Evolutionary conservation across 1,140 invertebrate species (phyloP).

Genomic region (Globodera rostochiensis): DNA sequence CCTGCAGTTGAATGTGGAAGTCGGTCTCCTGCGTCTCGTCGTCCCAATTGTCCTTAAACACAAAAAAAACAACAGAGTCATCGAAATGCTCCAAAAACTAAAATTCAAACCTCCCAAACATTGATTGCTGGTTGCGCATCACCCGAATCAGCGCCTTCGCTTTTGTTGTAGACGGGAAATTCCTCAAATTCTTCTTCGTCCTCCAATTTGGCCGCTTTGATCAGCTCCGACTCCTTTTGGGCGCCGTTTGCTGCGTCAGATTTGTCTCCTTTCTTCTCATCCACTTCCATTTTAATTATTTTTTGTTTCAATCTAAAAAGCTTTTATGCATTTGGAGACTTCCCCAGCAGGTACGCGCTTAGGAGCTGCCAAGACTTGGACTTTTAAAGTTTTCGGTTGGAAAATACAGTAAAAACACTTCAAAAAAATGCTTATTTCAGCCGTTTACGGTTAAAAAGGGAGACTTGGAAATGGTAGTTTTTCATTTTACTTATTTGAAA

Average conservation of each 20-base stretch:
- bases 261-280: background rate
- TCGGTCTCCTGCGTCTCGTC: constrained; percentile 31
- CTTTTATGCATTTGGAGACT: too few species aligned
- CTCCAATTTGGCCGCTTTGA: constrained; percentile 15
- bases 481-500: too few species aligned
- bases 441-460: too few species aligned
- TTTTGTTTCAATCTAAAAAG: too few species aligned
- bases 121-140: constrained; percentile 6
- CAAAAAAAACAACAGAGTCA: background rate
- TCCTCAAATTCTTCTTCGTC: constrained; percentile 27
- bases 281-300: background rate
- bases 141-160: background rate
- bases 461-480: too few species aligned
- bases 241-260: background rate
- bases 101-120: constrained; percentile 26
- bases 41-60: constrained; percentile 34
- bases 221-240: constrained; percentile 17
- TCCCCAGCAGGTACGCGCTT: too few species aligned
- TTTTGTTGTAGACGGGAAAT: constrained; percentile 18
- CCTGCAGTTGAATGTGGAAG: constrained; percentile 23
- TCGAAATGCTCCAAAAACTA: background rate
- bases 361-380: too few species aligned
- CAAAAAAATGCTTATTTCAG: too few species aligned
- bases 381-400: too few species aligned
- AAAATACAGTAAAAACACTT: too few species aligned